Evolutionary conservation across 1,140 invertebrate species (phyloP), one percentile per base, ranked within the genome.

Genomic region (Cydia fagiglandana): DNA sequence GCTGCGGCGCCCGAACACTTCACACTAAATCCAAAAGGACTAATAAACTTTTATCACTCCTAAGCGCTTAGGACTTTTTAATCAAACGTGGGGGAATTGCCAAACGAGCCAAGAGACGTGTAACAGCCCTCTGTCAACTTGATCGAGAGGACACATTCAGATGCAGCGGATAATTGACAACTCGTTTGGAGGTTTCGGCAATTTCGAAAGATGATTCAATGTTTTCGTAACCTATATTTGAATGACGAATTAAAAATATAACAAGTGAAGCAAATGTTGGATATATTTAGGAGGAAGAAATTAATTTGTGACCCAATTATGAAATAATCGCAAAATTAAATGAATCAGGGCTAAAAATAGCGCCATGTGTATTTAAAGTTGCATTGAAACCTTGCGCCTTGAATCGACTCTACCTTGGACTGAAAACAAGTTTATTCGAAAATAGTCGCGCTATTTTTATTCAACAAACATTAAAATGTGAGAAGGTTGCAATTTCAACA

Each of bases 81-180:
- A 24, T 10, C 12, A 53, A 17, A 20, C 9, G 20, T 24, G 56
- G n/a, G 10, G 17, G 56, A 3, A 24, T 61, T 61, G 17, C 56
- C 56, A 61, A 61, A 61, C 56, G 56, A 61, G 66, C 30, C 38
- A 70, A 70, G 66, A 34, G 66, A 70, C 30, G 66, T 70, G 30
- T 70, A 70, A 70, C 66, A 70, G 66, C 66, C 66, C 66, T 70
- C 66, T 70, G 66, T 70, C 66, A 70, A 41, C 30, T 20, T 70
- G 66, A 70, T 70, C 30, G 66, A 70, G 66, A 70, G 66, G 30
- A 38, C 66, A 38, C n/a, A 70, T 70, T 70, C 66, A 41, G 34
- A 70, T 70, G 64, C 64, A 70, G 30, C 66, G 38, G 30, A 70
- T 70, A 70, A 70, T 70, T 41, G 66, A 70, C 45, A 45, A 70